These are phyloP conservation scores for Yponomeuta plumbellus DNA, from an alignment of 2,888 invertebrate species.

Conservation along the genomic window DNA sequence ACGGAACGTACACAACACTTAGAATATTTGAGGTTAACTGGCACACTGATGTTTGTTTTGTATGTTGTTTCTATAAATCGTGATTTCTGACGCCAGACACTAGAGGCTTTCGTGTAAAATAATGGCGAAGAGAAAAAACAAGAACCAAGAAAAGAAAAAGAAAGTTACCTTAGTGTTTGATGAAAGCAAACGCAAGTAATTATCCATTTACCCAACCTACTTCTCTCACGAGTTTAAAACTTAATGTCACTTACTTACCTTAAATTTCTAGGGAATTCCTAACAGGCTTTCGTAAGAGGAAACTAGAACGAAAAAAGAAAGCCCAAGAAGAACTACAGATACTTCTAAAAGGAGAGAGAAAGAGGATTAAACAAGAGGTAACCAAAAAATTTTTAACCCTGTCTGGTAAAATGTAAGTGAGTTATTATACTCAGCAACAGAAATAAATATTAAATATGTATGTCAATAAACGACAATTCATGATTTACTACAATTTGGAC, in stretches of 20 bases:
- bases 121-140: conserved; percentile 59
- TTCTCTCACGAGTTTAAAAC: background rate
- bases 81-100: background rate
- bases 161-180: conserved; percentile 63
- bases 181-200: conserved; percentile 62
- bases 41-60: too few relatives aligned
- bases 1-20: background rate
- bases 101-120: background rate
- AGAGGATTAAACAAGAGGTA: conserved; percentile 84
- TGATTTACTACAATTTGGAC: too few relatives aligned
- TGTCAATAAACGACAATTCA: too few relatives aligned
- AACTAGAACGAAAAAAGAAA: conserved; percentile 83
- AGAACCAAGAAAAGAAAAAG: conserved; percentile 49
- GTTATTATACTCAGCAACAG: too few relatives aligned
- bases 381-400: too few relatives aligned
- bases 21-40: conserved; percentile 10
- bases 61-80: background rate
- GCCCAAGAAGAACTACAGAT: conserved; percentile 83
- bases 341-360: conserved; percentile 84
- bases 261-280: conserved; percentile 81
- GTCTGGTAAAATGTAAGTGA: too few relatives aligned
- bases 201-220: background rate
- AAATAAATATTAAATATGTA: too few relatives aligned
- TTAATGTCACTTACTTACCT: background rate
- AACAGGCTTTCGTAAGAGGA: conserved; percentile 88